Percentiles rank a stretch among this genome's conserved stretches.
phyloP scores from a whole-genome alignment of 1,140 invertebrate species.

The Drosophila oshimai region DNA sequence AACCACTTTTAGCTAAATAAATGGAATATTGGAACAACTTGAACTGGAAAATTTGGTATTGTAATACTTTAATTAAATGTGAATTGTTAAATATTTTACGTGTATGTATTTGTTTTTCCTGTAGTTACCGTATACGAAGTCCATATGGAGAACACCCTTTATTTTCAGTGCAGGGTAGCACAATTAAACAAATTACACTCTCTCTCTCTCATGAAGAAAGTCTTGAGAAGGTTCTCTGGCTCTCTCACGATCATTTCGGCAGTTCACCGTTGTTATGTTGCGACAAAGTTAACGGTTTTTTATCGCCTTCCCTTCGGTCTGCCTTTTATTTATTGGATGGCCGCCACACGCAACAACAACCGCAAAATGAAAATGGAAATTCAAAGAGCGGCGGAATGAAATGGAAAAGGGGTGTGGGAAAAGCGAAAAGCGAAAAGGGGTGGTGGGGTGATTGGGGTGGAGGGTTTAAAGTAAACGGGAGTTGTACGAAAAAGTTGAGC shows the following conservation, averaged over 20 bases:
- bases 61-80: too few relatives aligned
- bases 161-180: too few relatives aligned
- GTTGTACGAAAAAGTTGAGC: slow-evolving; percentile 53
- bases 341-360: slow-evolving; percentile 57
- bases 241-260: slow-evolving; percentile 8
- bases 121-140: too few relatives aligned
- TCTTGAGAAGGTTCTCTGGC: neutral
- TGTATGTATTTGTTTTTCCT: too few relatives aligned
- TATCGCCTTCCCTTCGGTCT: neutral
- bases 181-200: neutral
- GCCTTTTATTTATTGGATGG: slow-evolving; percentile 30
- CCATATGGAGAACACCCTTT: too few relatives aligned
- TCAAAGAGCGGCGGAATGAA: slow-evolving; percentile 50
- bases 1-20: too few relatives aligned
- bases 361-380: slow-evolving; percentile 69
- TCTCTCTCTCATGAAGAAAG: neutral
- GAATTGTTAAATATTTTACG: too few relatives aligned
- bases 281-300: slow-evolving; percentile 14
- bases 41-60: too few relatives aligned
- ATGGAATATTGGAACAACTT: too few relatives aligned
- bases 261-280: slow-evolving; percentile 11
- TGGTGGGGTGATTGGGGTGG: neutral
- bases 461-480: slow-evolving; percentile 6
- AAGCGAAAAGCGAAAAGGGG: too few relatives aligned
- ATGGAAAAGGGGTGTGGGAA: slow-evolving; percentile 27